Conservation (phyloP, 1,140 invertebrate species). For the Littorina saxatilis region DNA sequence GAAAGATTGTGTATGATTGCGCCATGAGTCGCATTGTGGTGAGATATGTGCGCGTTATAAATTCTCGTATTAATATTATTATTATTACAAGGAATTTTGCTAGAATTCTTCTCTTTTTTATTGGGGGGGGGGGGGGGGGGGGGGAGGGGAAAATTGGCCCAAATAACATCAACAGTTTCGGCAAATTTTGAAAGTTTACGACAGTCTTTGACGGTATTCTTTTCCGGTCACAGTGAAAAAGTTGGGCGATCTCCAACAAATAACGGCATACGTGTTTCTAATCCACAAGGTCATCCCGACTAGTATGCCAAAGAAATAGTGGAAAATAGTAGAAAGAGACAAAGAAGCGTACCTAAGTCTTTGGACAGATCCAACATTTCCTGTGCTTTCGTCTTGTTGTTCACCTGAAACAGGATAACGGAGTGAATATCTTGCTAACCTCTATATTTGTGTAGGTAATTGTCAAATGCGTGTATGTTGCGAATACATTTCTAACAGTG, state of each 20-base stretch:
- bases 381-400: not conserved
- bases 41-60: no score
- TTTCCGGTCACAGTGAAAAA: not conserved
- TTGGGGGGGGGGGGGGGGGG: no score
- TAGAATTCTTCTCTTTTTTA: no score
- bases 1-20: no score
- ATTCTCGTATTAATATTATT: no score
- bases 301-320: not conserved
- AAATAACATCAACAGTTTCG: no score
- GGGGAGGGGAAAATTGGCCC: no score
- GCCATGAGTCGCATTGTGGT: no score
- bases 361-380: not conserved
- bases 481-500: no score
- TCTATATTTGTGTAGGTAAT: not conserved
- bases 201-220: not conserved
- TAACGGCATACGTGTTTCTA: not conserved
- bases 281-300: not conserved
- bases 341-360: not conserved
- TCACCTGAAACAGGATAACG: not conserved
- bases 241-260: no score
- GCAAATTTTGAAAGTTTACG: not conserved
- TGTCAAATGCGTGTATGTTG: no score
- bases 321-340: not conserved
- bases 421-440: not conserved
- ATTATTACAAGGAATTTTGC: no score